Evolutionary conservation across 23 tunicate genomes (phyloP).

Genomic region (Styela plicata): DNA sequence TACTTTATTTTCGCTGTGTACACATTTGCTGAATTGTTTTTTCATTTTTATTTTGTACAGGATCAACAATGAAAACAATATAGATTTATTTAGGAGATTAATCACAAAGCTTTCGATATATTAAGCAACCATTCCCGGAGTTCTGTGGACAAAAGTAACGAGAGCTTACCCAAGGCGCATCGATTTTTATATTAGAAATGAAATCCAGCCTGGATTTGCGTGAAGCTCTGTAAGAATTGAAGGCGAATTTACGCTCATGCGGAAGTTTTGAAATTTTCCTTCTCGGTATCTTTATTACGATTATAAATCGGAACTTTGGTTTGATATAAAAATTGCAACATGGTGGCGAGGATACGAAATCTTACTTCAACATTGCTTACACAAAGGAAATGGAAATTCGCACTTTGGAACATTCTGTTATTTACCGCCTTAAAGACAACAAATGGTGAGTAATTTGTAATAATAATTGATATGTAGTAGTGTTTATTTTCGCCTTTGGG

Average conservation of each 20-base stretch:
- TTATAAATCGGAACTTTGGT: too few relatives aligned
- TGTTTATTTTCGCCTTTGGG: too few relatives aligned
- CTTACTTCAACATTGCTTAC: too few relatives aligned
- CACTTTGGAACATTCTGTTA: not conserved
- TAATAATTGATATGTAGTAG: too few relatives aligned
- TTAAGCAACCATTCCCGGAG: not conserved
- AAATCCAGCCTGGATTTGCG: not conserved
- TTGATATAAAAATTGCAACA: too few relatives aligned
- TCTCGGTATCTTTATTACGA: too few relatives aligned
- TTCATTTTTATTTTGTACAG: not conserved
- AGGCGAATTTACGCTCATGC: not conserved
- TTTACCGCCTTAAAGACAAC: not conserved
- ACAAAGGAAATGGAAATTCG: not conserved
- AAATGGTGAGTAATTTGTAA: not conserved
- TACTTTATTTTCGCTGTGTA: not conserved
- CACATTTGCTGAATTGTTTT: not conserved
- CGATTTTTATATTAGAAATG: not conserved
- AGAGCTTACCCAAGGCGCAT: not conserved
- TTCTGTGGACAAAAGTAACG: not conserved
- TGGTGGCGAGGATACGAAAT: too few relatives aligned
- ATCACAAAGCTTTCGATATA: not conserved
- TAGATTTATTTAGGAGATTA: not conserved
- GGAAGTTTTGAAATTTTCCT: not conserved
- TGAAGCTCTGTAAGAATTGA: not conserved
- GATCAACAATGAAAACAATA: not conserved